Conservation (phyloP, 2,797 vertebrate genomes). For the Chelon labrosus region DNA sequence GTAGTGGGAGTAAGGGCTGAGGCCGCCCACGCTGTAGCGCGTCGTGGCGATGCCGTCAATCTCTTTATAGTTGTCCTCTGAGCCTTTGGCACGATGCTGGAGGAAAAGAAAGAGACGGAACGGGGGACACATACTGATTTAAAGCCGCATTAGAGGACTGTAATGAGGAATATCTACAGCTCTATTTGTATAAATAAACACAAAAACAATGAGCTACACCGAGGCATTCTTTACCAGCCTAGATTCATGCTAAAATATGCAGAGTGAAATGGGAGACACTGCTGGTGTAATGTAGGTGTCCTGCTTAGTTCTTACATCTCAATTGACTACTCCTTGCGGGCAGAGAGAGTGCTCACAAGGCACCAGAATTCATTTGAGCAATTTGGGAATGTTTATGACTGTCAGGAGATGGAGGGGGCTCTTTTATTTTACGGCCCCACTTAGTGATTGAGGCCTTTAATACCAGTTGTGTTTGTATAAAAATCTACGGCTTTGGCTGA, state of each 20-base stretch:
- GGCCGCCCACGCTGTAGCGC: slow-evolving; percentile 97
- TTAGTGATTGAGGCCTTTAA: slow-evolving; percentile 30
- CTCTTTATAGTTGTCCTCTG: slow-evolving; percentile 95
- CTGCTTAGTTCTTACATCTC: slow-evolving; percentile 31
- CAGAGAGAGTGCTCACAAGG: slow-evolving; percentile 19
- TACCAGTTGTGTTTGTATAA: slow-evolving; percentile 29
- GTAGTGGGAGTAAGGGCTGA: slow-evolving; percentile 98
- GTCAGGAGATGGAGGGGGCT: slow-evolving; percentile 19
- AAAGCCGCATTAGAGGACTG: not conserved
- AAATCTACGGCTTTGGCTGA: slow-evolving; percentile 12
- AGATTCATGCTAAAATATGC: slow-evolving; percentile 10
- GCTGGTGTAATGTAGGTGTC: not conserved
- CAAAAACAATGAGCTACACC: not conserved
- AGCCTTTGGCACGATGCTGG: slow-evolving; percentile 93
- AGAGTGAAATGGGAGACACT: not conserved
- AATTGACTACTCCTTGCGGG: slow-evolving; percentile 8
- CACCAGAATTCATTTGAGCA: slow-evolving; percentile 35
- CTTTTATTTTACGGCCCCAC: slow-evolving; percentile 30
- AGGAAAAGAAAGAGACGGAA: slow-evolving; percentile 12
- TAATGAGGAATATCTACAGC: not conserved
- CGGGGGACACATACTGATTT: slow-evolving; percentile 12
- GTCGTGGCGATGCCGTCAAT: slow-evolving; percentile 98
- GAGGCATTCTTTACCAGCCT: not conserved
- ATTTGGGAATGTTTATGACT: slow-evolving; percentile 17
- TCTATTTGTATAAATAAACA: not conserved